Conservation (phyloP, 2,888 invertebrate genomes). For the Acanthosepion pharaonis region DNA sequence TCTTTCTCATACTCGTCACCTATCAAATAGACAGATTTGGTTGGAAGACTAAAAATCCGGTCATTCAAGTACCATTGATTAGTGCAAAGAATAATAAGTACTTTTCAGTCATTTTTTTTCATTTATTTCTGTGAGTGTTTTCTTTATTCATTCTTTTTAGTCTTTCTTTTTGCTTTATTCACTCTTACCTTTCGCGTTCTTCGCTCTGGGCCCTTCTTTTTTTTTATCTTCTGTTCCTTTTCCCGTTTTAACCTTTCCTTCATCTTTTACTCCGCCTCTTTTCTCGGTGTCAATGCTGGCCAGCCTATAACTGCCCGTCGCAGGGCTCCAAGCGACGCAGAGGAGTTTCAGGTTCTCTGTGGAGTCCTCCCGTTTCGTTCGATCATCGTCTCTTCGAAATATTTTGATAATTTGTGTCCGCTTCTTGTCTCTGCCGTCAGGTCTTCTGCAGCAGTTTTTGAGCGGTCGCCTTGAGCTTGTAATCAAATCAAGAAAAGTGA, state of each 20-base stretch:
- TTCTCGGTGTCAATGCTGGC: background rate
- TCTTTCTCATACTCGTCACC: no score
- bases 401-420: background rate
- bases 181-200: background rate
- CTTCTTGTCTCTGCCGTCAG: background rate
- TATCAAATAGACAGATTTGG: no score
- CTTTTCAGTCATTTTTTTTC: background rate
- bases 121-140: no score
- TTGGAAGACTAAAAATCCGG: background rate
- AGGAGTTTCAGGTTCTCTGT: background rate
- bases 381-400: background rate
- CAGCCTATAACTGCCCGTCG: background rate
- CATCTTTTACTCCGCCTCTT: background rate
- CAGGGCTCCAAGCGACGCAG: background rate
- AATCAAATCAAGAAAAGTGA: background rate
- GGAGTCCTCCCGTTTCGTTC: background rate
- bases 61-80: background rate
- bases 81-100: background rate
- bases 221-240: background rate
- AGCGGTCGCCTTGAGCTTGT: background rate
- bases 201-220: background rate
- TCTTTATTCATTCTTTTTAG: no score
- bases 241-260: background rate
- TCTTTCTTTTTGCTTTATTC: background rate
- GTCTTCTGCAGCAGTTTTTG: background rate